Evolutionary conservation across 2,888 invertebrate species (phyloP).

Genomic region (Melanostoma scalare): DNA sequence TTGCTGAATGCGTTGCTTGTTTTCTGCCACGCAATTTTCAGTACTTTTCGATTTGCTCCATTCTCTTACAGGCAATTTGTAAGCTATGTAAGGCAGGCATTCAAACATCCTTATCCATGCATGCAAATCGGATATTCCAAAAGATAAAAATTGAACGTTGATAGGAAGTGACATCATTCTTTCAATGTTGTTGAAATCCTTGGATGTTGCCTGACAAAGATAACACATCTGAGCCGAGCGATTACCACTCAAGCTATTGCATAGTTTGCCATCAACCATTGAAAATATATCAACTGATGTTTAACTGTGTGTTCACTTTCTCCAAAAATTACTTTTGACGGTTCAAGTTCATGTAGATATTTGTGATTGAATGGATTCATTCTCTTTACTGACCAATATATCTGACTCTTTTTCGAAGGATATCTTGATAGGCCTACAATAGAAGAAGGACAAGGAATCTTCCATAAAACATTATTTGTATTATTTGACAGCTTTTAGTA

Average conservation of each 20-base stretch:
- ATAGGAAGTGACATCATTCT: conserved; percentile 5
- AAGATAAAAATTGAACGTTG: neutral
- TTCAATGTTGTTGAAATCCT: conserved; percentile 1
- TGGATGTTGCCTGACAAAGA: conserved; percentile 15
- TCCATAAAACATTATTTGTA: conserved; percentile 5
- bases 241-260: too few relatives aligned
- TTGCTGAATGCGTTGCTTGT: conserved; percentile 11
- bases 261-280: too few relatives aligned
- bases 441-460: conserved; percentile 16
- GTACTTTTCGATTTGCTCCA: conserved; percentile 2
- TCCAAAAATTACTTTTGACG: too few relatives aligned
- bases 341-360: neutral
- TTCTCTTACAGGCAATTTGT: conserved; percentile 14
- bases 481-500: too few relatives aligned
- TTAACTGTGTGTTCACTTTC: too few relatives aligned
- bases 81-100: conserved; percentile 8
- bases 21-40: conserved; percentile 6
- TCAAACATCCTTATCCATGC: conserved; percentile 15
- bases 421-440: conserved; percentile 12
- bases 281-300: too few relatives aligned
- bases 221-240: neutral
- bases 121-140: conserved; percentile 6
- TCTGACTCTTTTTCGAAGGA: conserved; percentile 2
- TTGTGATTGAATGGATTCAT: conserved; percentile 14
- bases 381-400: neutral